phyloP scores from a whole-genome alignment of 2,113 vertebrate species.

The Semicossyphus pulcher region DNA sequence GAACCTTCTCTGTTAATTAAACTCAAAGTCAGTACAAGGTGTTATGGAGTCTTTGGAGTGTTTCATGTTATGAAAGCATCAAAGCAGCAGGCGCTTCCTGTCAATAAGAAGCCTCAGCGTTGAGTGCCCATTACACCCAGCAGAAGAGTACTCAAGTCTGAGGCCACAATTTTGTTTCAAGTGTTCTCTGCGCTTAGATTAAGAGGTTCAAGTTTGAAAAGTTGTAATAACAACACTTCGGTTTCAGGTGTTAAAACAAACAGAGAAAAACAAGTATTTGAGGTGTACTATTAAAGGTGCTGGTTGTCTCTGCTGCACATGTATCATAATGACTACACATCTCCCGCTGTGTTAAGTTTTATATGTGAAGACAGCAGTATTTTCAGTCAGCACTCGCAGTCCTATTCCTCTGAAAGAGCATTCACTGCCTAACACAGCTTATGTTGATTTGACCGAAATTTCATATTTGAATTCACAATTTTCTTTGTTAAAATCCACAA shows the following conservation, averaged over 20 bases:
- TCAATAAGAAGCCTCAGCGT: conserved; percentile 41
- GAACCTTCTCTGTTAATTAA: conserved; percentile 60
- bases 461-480: no score
- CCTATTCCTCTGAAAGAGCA: no score
- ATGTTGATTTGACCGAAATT: conserved; percentile 11
- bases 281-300: conserved; percentile 13
- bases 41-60: conserved; percentile 38
- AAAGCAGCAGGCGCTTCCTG: conserved; percentile 27
- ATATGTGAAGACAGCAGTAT: neutral
- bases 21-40: conserved; percentile 44
- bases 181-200: conserved; percentile 35
- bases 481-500: neutral
- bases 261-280: neutral
- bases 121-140: conserved; percentile 38
- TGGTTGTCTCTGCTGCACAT: neutral
- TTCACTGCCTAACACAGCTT: neutral
- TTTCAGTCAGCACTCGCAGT: conserved; percentile 2
- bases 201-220: conserved; percentile 14
- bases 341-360: neutral
- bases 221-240: conserved; percentile 9
- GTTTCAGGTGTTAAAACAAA: conserved; percentile 21
- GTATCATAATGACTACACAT: neutral
- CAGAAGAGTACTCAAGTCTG: conserved; percentile 35
- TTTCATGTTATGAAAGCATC: conserved; percentile 42
- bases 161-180: conserved; percentile 49